Base-by-base conservation (phyloP, 92 coral and sea anemone species). In the Scolanthus callimorphus region DNA sequence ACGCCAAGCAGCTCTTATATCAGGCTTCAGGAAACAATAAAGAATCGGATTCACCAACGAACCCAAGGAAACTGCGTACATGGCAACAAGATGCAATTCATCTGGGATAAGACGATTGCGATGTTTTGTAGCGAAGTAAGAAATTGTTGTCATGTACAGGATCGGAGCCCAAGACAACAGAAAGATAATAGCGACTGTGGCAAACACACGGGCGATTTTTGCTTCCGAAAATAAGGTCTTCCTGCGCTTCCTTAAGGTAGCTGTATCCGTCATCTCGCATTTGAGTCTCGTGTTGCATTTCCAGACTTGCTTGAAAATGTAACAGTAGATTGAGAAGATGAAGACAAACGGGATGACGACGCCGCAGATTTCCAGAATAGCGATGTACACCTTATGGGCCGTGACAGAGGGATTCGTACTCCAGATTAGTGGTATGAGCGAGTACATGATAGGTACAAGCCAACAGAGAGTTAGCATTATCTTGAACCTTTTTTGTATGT, bases 1-100 rank as follows among this genome's bases (percentile, higher is more conserved):
- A 6, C 41, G 6, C 15, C 55, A 31, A 11, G 74, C 65, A 17
- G 59, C 13, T 49, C 70, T 74, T 20, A 78, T 62, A 29, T 78
- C 85, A 11, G 85, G 85, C 53, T 78, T 78, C 26, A 78, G 51
- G 31, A 78, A 78, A 20, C 79, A 78, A 60, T 78, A 78, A 21
- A 78, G 58, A 19, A 78, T 20, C 0, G 85, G 85, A 28, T 78
- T 78, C 11, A 74, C 59, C 3, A 78, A 19, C 0, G 85, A 78
- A 1, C 76, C 85, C 1, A 62, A 30, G 0, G 85, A 78, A 0
- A 70, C 37, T 38, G 63, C 69, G 39, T 63, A 78, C 29, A 70
- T 31, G 2, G 85, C 59, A 2, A 48, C 4, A 0, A 57, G 39
- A 26, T 41, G 34, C 11, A 78, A 4, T 1, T 27, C 30, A 1